Evolutionary conservation across 23 tunicate genomes (phyloP).

Genomic region (Trididemnum clinides): DNA sequence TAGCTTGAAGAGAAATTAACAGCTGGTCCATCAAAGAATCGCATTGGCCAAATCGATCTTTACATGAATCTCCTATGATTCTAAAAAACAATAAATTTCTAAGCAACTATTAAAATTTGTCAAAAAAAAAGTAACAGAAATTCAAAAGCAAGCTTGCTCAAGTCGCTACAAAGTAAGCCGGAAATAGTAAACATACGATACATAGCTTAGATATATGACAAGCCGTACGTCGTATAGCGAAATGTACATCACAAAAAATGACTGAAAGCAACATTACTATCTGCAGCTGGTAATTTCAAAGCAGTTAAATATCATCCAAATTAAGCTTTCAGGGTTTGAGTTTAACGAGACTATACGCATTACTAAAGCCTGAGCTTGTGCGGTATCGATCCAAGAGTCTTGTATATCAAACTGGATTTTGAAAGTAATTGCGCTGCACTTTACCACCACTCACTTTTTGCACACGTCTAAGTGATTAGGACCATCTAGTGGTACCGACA

Average conservation of each 20-base stretch:
- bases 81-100: not conserved
- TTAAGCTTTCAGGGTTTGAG: too few relatives aligned
- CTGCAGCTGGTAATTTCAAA: too few relatives aligned
- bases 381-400: too few relatives aligned
- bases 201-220: too few relatives aligned
- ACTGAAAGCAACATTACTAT: too few relatives aligned
- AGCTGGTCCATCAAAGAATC: constrained; percentile 26
- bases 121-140: not conserved
- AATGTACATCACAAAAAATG: too few relatives aligned
- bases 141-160: not conserved
- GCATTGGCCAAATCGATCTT: not conserved
- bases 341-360: too few relatives aligned
- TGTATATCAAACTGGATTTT: not conserved
- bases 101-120: not conserved
- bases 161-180: too few relatives aligned
- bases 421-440: not conserved
- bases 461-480: constrained; percentile 14
- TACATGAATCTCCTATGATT: not conserved
- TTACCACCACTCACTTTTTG: constrained; percentile 39
- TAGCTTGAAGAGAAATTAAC: constrained; percentile 19
- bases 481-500: not conserved
- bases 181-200: too few relatives aligned
- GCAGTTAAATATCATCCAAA: too few relatives aligned
- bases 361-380: too few relatives aligned
- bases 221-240: too few relatives aligned